phyloP scores from a whole-genome alignment of 64 coral and sea anemone species.

The Montipora foliosa region DNA sequence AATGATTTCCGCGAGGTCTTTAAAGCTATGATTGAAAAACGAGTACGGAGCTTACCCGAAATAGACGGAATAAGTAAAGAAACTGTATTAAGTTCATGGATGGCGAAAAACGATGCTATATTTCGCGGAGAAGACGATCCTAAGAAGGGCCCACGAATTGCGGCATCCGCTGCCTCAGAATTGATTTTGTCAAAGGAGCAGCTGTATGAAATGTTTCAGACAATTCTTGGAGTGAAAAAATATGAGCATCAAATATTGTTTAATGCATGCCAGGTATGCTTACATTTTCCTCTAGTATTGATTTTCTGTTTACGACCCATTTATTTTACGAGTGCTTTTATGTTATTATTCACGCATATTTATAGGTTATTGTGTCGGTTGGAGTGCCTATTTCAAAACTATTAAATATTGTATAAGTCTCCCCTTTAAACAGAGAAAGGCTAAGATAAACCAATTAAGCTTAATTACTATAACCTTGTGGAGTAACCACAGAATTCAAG shows the following conservation, averaged over 20 bases:
- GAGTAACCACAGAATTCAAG: too few species aligned
- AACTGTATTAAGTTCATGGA: constrained; percentile 93
- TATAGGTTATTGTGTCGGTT: not conserved
- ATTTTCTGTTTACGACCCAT: not conserved
- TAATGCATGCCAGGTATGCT: constrained; percentile 94
- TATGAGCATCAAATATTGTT: constrained; percentile 94
- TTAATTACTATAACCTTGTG: too few species aligned
- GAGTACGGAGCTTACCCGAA: constrained; percentile 85
- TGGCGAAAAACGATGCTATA: constrained; percentile 95
- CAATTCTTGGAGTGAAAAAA: constrained; percentile 91
- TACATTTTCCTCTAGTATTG: not conserved
- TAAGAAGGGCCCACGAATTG: constrained; percentile 71
- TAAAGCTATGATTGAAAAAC: constrained; percentile 92
- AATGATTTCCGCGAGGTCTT: constrained; percentile 98
- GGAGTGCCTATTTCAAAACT: too few species aligned
- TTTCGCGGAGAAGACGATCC: constrained; percentile 95
- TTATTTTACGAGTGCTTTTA: not conserved
- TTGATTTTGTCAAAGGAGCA: constrained; percentile 98
- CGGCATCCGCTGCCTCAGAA: constrained; percentile 72
- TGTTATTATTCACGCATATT: not conserved
- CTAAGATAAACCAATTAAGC: too few species aligned
- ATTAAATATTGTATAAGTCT: too few species aligned
- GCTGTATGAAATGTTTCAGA: constrained; percentile 98
- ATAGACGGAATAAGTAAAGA: constrained; percentile 92
- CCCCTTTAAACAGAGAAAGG: too few species aligned